Conservation (phyloP, 2,888 invertebrate genomes). For the Crossocerus cetratus region DNA sequence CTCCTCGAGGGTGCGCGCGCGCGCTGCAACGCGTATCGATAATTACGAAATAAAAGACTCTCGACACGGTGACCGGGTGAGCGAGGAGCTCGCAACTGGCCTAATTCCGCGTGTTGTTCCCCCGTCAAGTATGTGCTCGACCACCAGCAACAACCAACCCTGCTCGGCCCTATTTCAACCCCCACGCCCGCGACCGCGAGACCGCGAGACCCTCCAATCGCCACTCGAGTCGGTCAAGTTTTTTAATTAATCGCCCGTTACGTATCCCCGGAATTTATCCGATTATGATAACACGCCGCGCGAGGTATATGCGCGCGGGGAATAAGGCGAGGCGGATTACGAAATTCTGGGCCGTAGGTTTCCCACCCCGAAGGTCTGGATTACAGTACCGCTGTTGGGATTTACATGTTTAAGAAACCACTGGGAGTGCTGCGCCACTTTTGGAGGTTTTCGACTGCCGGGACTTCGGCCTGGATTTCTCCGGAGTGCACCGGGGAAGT, state of each 20-base stretch:
- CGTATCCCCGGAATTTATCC: background rate
- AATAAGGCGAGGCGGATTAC: too few relatives aligned
- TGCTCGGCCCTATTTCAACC: background rate
- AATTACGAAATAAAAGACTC: conserved; percentile 42
- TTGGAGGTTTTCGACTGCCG: too few relatives aligned
- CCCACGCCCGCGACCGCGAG: too few relatives aligned
- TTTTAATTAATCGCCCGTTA: background rate
- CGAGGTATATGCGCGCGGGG: too few relatives aligned
- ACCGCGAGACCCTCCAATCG: background rate
- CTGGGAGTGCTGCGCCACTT: too few relatives aligned
- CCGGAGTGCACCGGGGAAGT: too few relatives aligned
- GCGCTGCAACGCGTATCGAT: conserved; percentile 11
- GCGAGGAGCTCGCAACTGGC: conserved; percentile 27
- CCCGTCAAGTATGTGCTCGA: background rate
- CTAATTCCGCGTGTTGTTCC: conserved; percentile 28
- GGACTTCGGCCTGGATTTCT: too few relatives aligned
- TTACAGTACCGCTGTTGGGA: too few relatives aligned
- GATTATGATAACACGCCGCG: background rate
- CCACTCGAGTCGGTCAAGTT: background rate
- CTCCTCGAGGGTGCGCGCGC: conserved; percentile 5
- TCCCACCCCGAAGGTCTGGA: too few relatives aligned
- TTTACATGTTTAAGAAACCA: too few relatives aligned
- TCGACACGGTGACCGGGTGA: conserved; percentile 5
- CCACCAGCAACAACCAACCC: background rate
- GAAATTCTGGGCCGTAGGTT: too few relatives aligned